These are phyloP conservation scores for Mormoops blainvillei DNA, from an alignment of 2,113 vertebrate species.

Conservation along the genomic window DNA sequence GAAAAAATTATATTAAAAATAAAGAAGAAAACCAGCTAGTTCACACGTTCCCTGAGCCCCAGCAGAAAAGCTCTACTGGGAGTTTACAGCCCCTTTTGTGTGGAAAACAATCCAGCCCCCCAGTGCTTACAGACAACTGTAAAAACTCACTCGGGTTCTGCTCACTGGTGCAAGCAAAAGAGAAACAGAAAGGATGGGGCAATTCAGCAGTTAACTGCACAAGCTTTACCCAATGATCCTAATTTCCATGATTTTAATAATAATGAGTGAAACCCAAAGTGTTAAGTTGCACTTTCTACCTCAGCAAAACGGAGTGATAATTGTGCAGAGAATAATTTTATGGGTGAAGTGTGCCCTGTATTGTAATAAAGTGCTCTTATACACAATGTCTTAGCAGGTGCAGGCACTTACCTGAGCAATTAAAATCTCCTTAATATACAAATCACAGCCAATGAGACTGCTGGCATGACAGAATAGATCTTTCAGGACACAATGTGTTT, in stretches of 20 bases:
- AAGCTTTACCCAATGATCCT: constrained; percentile 77
- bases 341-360: constrained; percentile 85
- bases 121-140: neutral
- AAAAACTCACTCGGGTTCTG: constrained; percentile 44
- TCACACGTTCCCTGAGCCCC: neutral
- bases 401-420: constrained; percentile 88
- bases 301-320: constrained; percentile 83
- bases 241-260: constrained; percentile 85
- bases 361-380: constrained; percentile 84
- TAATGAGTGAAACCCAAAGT: constrained; percentile 80
- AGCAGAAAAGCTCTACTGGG: neutral
- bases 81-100: neutral
- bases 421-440: constrained; percentile 87
- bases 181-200: constrained; percentile 66
- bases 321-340: constrained; percentile 85
- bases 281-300: constrained; percentile 85
- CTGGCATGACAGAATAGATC: constrained; percentile 79
- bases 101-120: constrained; percentile 33
- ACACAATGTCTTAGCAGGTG: constrained; percentile 86
- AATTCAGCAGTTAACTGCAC: constrained; percentile 73
- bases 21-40: neutral
- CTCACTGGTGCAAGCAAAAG: constrained; percentile 23
- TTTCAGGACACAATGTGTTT: constrained; percentile 80
- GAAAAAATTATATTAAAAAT: neutral
- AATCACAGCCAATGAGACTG: constrained; percentile 83